Evolutionary conservation across 1,140 invertebrate species (phyloP).

Genomic region (Drosophila pruinosa): DNA sequence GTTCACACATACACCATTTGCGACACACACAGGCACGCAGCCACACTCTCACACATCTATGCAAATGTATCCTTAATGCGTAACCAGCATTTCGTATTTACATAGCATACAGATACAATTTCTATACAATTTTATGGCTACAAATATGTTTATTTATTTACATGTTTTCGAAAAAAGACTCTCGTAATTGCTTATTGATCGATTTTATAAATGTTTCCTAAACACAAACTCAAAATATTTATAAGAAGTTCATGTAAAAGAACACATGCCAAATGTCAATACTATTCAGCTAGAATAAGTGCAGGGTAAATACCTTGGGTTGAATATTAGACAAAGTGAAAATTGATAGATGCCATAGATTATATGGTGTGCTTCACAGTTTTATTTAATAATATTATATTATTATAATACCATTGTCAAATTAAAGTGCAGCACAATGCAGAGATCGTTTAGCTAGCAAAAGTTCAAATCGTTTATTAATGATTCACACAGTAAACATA

Average conservation of each 20-base stretch:
- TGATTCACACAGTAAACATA: not conserved
- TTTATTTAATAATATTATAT: too few species aligned
- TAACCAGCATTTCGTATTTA: constrained; percentile 45
- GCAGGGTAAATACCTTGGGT: constrained; percentile 17
- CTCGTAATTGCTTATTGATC: constrained; percentile 71
- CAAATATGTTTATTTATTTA: constrained; percentile 56
- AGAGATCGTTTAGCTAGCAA: not conserved
- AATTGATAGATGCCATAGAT: constrained; percentile 42
- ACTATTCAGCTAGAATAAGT: constrained; percentile 31
- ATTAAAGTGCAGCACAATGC: too few species aligned
- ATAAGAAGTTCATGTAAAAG: constrained; percentile 38
- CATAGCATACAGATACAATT: constrained; percentile 37
- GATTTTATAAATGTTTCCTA: constrained; percentile 61
- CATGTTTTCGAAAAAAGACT: constrained; percentile 20
- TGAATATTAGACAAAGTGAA: constrained; percentile 15
- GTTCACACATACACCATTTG: not conserved
- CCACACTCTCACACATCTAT: constrained; percentile 20
- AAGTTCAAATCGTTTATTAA: constrained; percentile 40
- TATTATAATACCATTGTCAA: too few species aligned
- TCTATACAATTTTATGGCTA: constrained; percentile 39
- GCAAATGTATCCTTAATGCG: constrained; percentile 68
- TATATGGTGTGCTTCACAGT: too few species aligned
- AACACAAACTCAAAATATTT: constrained; percentile 50
- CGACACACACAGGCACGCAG: constrained; percentile 7
- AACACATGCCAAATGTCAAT: constrained; percentile 35